These are phyloP conservation scores for Drosophila nikananu DNA, from an alignment of 1,140 invertebrate genomes.

Conservation along the genomic window DNA sequence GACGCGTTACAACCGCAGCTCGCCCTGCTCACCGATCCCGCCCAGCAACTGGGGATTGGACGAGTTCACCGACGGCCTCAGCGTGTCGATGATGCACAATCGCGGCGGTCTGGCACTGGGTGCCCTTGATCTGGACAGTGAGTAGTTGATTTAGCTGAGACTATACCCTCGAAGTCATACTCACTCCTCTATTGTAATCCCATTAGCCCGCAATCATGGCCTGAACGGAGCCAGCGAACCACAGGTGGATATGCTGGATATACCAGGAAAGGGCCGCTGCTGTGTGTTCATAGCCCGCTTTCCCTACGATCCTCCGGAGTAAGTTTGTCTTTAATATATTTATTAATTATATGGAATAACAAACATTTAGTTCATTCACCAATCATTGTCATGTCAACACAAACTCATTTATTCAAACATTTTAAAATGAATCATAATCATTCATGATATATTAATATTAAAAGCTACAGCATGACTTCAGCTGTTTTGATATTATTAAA, in stretches of 20 bases:
- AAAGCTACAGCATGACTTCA: not conserved
- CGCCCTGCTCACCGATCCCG: conserved; percentile 88
- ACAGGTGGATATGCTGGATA: conserved; percentile 96
- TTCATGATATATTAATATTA: not conserved
- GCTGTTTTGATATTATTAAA: not conserved
- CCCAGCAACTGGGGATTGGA: conserved; percentile 87
- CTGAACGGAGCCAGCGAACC: conserved; percentile 82
- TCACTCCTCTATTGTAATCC: not conserved
- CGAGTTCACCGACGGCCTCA: conserved; percentile 88
- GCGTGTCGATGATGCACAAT: conserved; percentile 87
- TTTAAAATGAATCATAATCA: too few species aligned
- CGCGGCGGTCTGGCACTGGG: conserved; percentile 86
- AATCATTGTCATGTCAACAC: not conserved
- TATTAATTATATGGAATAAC: not conserved
- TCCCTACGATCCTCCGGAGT: conserved; percentile 95
- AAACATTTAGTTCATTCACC: not conserved
- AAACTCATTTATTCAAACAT: not conserved
- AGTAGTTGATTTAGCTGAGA: conserved; percentile 45
- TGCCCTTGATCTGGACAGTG: conserved; percentile 87
- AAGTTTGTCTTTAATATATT: conserved; percentile 61
- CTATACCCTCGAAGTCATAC: too few species aligned
- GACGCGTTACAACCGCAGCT: conserved; percentile 88
- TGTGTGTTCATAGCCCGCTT: conserved; percentile 97
- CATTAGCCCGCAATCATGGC: conserved; percentile 68
- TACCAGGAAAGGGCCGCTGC: conserved; percentile 96